These are phyloP conservation scores for Podiceps cristatus DNA, from an alignment of 2,113 vertebrate species.

Conservation along the genomic window DNA sequence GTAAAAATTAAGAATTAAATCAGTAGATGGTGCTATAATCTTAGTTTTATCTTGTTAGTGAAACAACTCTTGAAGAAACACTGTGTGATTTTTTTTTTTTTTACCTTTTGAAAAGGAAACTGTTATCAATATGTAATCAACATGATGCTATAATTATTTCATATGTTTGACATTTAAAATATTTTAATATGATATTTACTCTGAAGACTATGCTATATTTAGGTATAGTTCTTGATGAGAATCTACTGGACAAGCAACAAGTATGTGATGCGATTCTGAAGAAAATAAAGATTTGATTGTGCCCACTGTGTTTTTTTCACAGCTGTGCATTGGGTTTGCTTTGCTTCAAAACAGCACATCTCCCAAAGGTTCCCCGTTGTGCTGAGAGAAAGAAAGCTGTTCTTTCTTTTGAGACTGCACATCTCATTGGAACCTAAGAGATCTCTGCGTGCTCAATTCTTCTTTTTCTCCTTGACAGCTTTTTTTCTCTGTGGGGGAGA, in stretches of 20 bases:
- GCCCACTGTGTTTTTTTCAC: background rate
- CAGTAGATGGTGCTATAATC: constrained; percentile 82
- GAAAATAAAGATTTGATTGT: background rate
- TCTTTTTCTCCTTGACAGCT: background rate
- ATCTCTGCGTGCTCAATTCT: background rate
- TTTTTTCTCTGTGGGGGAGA: background rate
- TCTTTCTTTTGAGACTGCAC: background rate
- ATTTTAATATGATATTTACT: constrained; percentile 9
- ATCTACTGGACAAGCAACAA: constrained; percentile 13
- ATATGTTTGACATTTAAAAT: constrained; percentile 45
- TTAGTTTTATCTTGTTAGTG: constrained; percentile 59
- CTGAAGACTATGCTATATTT: background rate
- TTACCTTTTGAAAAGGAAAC: background rate
- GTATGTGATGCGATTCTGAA: background rate
- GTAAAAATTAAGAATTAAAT: constrained; percentile 32
- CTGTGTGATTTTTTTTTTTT: background rate
- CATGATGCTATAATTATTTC: constrained; percentile 16
- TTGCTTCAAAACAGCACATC: background rate
- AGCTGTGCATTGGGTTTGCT: background rate
- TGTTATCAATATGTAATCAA: constrained; percentile 4
- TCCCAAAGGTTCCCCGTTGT: background rate
- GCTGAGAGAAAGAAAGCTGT: background rate
- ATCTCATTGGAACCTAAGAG: background rate
- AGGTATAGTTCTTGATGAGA: background rate
- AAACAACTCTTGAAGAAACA: background rate